phyloP scores from a whole-genome alignment of 2,888 invertebrate genomes.

The Quadriops clusia region DNA sequence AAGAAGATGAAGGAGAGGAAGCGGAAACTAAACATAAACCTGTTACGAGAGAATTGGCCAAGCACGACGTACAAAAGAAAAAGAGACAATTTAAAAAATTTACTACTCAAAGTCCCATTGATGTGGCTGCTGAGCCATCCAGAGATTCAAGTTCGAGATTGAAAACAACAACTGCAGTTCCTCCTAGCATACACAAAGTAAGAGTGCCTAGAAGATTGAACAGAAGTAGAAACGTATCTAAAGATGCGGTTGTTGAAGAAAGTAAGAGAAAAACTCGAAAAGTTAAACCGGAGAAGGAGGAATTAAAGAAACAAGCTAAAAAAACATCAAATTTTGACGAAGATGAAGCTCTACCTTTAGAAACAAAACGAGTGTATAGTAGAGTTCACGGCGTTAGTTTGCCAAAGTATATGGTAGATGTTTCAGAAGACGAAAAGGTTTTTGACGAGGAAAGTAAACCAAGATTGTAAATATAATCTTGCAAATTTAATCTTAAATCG shows the following conservation, averaged over 20 bases:
- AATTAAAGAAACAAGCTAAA: slow-evolving; percentile 16
- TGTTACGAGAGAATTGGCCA: slow-evolving; percentile 29
- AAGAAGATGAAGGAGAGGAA: slow-evolving; percentile 11
- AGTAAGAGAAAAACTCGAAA: slow-evolving; percentile 21
- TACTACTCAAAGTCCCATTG: slow-evolving; percentile 4
- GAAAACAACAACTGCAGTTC: not conserved
- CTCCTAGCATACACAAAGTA: slow-evolving; percentile 4
- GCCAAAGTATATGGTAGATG: slow-evolving; percentile 56
- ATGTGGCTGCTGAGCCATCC: slow-evolving; percentile 7
- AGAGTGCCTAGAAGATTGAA: slow-evolving; percentile 9
- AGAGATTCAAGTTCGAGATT: slow-evolving; percentile 4
- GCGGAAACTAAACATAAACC: slow-evolving; percentile 7
- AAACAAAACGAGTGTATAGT: slow-evolving; percentile 53
- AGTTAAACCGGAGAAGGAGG: slow-evolving; percentile 19
- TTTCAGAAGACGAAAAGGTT: slow-evolving; percentile 54
- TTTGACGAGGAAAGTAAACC: too few species aligned
- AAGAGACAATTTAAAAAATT: slow-evolving; percentile 10
- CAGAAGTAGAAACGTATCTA: slow-evolving; percentile 9
- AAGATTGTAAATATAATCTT: too few species aligned
- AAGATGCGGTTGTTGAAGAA: slow-evolving; percentile 23
- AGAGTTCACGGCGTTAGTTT: slow-evolving; percentile 49
- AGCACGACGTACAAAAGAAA: slow-evolving; percentile 8
- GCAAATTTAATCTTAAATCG: too few species aligned
- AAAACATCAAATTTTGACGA: slow-evolving; percentile 35
- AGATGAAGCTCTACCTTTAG: slow-evolving; percentile 53